Conservation (phyloP, 2,113 vertebrate genomes). For the Bombycilla garrulus region DNA sequence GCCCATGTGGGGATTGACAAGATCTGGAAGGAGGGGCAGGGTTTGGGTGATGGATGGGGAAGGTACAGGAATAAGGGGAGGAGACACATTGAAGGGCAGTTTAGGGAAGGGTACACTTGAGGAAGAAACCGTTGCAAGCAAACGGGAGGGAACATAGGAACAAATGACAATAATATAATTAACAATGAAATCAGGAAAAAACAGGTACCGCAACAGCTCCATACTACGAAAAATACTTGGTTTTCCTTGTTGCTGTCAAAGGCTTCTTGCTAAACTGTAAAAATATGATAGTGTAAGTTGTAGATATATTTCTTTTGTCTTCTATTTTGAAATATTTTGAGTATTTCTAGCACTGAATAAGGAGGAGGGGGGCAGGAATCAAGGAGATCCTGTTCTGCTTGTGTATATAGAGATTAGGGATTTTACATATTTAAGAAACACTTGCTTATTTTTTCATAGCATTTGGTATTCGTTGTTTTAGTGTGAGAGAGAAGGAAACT, state of each 20-base stretch:
- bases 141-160: no score
- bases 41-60: no score
- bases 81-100: no score
- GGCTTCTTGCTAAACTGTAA: not conserved
- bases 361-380: not conserved
- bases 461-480: not conserved
- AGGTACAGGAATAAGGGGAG: no score
- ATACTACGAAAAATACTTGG: not conserved
- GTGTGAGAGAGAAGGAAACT: not conserved
- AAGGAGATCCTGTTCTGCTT: slow-evolving; percentile 11
- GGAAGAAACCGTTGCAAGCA: no score
- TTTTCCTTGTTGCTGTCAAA: not conserved
- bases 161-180: no score
- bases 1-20: no score
- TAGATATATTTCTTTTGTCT: not conserved
- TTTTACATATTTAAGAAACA: slow-evolving; percentile 5
- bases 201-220: no score
- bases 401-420: not conserved
- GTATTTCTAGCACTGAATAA: not conserved
- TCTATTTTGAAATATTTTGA: not conserved
- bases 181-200: no score
- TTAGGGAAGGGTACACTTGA: no score
- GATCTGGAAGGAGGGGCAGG: no score
- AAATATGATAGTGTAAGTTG: not conserved
- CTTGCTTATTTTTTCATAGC: not conserved